Conservation (phyloP, 2,113 vertebrate species). For the Synchiropus splendidus region DNA sequence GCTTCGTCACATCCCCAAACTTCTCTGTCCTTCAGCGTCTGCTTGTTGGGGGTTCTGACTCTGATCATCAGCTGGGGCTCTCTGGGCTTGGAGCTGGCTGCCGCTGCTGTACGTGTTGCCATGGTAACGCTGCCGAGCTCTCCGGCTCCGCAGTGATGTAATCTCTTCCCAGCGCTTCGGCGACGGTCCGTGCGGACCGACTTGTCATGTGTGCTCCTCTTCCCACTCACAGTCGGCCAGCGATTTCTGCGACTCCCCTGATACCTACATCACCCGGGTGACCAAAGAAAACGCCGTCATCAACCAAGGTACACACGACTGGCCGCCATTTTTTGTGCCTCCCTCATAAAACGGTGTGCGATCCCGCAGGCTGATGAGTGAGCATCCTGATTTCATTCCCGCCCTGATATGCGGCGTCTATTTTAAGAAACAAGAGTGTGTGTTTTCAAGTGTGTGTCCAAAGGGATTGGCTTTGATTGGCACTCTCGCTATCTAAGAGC, state of each 20-base stretch:
- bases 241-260: constrained; percentile 85
- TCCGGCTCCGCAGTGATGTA: constrained; percentile 41
- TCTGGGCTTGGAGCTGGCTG: constrained; percentile 83
- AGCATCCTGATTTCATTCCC: constrained; percentile 19
- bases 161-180: constrained; percentile 26
- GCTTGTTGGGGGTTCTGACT: constrained; percentile 84
- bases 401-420: constrained; percentile 22
- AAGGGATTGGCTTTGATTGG: constrained; percentile 42
- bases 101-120: constrained; percentile 75
- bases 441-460: neutral
- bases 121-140: constrained; percentile 45
- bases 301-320: constrained; percentile 64
- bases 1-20: no score
- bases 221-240: constrained; percentile 72
- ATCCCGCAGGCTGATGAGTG: neutral
- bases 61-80: constrained; percentile 88
- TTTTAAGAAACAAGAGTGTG: constrained; percentile 31
- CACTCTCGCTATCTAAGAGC: constrained; percentile 31
- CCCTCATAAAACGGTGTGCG: no score
- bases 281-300: constrained; percentile 78
- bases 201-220: constrained; percentile 23
- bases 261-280: constrained; percentile 76
- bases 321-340: no score
- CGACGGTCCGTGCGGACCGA: constrained; percentile 1
- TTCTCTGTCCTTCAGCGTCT: constrained; percentile 65